Conservation (phyloP, 2,888 invertebrate genomes). For the Eumacrocentrus americanus region DNA sequence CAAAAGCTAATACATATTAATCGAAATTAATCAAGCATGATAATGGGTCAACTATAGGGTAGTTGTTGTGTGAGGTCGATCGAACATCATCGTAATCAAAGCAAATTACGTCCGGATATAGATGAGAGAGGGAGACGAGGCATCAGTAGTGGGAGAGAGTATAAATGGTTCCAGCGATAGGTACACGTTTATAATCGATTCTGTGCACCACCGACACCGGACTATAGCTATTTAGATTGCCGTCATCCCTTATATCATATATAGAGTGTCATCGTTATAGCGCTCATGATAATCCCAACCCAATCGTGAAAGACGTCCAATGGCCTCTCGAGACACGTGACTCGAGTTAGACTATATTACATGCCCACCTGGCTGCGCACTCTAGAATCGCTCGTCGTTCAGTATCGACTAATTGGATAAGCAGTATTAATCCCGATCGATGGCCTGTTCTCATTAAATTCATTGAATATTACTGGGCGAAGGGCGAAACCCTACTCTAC, state of each 20-base stretch:
- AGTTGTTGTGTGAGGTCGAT: slow-evolving; percentile 18
- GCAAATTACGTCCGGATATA: slow-evolving; percentile 31
- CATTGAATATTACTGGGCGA: slow-evolving; percentile 40
- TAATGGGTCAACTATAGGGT: slow-evolving; percentile 13
- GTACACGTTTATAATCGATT: slow-evolving; percentile 21
- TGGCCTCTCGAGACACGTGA: slow-evolving; percentile 15
- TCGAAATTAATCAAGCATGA: slow-evolving; percentile 31
- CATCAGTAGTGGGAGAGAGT: background rate
- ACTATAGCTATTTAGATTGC: background rate
- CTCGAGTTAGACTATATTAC: slow-evolving; percentile 5
- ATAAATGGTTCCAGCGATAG: slow-evolving; percentile 4
- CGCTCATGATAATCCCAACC: slow-evolving; percentile 16
- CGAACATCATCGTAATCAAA: slow-evolving; percentile 33
- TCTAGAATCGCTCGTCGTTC: slow-evolving; percentile 13
- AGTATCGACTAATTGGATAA: slow-evolving; percentile 49
- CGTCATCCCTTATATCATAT: slow-evolving; percentile 12
- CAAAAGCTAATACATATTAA: slow-evolving; percentile 18
- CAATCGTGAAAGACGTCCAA: slow-evolving; percentile 21
- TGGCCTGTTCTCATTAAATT: slow-evolving; percentile 43
- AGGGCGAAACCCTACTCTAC: background rate
- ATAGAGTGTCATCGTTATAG: background rate
- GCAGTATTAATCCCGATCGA: slow-evolving; percentile 32
- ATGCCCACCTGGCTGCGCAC: background rate
- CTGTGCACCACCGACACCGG: slow-evolving; percentile 1
- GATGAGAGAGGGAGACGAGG: background rate